These are phyloP conservation scores for Sisyra terminalis DNA, from an alignment of 2,888 invertebrate genomes.

Conservation along the genomic window DNA sequence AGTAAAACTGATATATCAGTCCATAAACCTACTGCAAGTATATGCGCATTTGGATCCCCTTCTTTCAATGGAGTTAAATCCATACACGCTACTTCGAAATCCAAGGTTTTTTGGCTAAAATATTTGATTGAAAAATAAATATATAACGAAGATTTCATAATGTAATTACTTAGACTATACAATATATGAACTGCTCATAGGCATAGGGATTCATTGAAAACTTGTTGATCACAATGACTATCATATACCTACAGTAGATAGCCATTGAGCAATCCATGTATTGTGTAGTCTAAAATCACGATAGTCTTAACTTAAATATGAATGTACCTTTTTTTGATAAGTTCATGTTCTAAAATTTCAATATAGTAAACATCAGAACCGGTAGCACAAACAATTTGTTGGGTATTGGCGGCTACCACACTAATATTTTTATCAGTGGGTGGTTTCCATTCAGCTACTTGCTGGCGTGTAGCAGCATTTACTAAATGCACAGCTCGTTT, in stretches of 20 bases:
- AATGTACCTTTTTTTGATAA: constrained; percentile 45
- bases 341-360: constrained; percentile 46
- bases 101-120: constrained; percentile 50
- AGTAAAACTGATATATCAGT: constrained; percentile 89
- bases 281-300: no score
- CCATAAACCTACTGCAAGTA: constrained; percentile 92
- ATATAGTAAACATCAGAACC: constrained; percentile 77
- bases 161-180: no score
- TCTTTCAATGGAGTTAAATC: constrained; percentile 72
- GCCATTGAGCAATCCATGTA: no score
- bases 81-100: constrained; percentile 91
- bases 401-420: constrained; percentile 68
- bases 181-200: no score
- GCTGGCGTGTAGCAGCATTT: constrained; percentile 42
- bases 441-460: constrained; percentile 58
- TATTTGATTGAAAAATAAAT: constrained; percentile 6
- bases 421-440: constrained; percentile 59
- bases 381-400: constrained; percentile 68
- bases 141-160: not conserved
- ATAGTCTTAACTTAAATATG: no score
- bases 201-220: no score
- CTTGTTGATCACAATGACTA: no score
- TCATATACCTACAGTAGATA: no score
- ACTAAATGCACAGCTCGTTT: constrained; percentile 56
- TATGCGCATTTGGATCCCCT: constrained; percentile 41